These are phyloP conservation scores for Palythoa caribaeorum DNA, from an alignment of 92 coral and sea anemone species.

Conservation along the genomic window DNA sequence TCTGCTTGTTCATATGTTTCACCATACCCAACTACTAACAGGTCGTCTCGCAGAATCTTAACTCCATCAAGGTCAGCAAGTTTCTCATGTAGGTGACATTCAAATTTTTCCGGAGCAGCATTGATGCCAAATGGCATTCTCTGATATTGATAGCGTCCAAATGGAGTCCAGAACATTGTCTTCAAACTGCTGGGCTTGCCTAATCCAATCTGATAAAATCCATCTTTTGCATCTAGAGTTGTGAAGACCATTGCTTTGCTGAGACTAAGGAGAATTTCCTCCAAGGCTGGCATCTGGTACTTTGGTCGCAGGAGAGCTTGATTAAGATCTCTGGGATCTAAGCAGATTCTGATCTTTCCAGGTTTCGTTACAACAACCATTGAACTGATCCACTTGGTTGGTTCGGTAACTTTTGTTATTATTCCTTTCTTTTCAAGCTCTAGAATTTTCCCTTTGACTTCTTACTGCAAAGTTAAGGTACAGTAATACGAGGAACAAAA, in stretches of 20 bases:
- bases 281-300: too few species aligned
- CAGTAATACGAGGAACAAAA: too few species aligned
- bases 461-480: constrained; percentile 45
- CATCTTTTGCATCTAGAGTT: constrained; percentile 62
- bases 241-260: constrained; percentile 56
- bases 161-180: constrained; percentile 66
- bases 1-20: constrained; percentile 52
- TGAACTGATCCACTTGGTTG: constrained; percentile 69
- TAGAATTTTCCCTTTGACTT: constrained; percentile 53
- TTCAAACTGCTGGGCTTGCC: constrained; percentile 40
- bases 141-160: constrained; percentile 48
- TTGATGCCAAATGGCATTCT: constrained; percentile 64
- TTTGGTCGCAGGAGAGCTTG: constrained; percentile 57
- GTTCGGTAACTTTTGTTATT: constrained; percentile 56
- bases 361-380: constrained; percentile 66
- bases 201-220: constrained; percentile 58
- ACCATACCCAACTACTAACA: constrained; percentile 54
- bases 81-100: constrained; percentile 59
- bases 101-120: constrained; percentile 67
- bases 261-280: constrained; percentile 54
- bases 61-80: constrained; percentile 47
- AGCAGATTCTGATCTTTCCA: constrained; percentile 62
- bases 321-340: constrained; percentile 56
- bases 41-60: constrained; percentile 44
- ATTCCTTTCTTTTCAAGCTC: constrained; percentile 54